A percentile compares a stretch with the other conserved stretches of the same genome.
These are phyloP conservation scores for Montipora sp. DNA, from an alignment of 64 coral and sea anemone species.

Conservation along the genomic window DNA sequence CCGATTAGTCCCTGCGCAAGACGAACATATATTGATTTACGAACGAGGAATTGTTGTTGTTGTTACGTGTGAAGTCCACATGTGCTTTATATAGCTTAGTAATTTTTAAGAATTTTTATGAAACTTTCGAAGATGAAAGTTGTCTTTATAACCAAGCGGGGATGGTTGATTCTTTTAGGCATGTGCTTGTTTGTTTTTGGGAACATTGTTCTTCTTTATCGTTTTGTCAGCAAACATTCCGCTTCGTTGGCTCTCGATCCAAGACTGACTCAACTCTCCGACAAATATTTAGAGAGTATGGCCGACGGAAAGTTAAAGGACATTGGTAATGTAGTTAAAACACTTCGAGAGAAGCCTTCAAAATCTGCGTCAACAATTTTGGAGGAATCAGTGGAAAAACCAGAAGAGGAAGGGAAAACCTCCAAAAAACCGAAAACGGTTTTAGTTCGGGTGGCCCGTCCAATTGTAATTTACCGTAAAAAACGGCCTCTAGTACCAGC, in stretches of 20 bases:
- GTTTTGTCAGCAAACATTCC: constrained; percentile 39
- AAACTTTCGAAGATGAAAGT: constrained; percentile 27
- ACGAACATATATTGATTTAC: background rate
- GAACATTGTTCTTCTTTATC: constrained; percentile 53
- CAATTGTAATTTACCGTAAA: too few relatives aligned
- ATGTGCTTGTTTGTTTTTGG: constrained; percentile 42
- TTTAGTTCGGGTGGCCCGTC: background rate
- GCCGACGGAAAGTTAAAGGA: background rate
- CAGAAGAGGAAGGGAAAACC: too few relatives aligned
- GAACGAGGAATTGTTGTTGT: background rate
- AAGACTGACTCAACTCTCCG: background rate
- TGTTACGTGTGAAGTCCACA: background rate
- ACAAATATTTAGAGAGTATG: background rate
- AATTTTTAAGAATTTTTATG: background rate
- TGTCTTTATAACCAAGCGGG: constrained; percentile 57
- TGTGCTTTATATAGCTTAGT: too few relatives aligned
- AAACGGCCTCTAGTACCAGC: too few relatives aligned
- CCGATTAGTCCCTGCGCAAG: background rate
- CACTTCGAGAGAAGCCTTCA: background rate
- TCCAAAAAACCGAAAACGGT: too few relatives aligned
- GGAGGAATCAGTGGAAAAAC: background rate
- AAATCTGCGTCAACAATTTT: background rate
- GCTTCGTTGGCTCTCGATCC: background rate
- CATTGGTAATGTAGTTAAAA: background rate
- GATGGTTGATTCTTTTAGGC: constrained; percentile 33